phyloP scores from a whole-genome alignment of 1,140 invertebrate species.

The Drosophila triauraria region DNA sequence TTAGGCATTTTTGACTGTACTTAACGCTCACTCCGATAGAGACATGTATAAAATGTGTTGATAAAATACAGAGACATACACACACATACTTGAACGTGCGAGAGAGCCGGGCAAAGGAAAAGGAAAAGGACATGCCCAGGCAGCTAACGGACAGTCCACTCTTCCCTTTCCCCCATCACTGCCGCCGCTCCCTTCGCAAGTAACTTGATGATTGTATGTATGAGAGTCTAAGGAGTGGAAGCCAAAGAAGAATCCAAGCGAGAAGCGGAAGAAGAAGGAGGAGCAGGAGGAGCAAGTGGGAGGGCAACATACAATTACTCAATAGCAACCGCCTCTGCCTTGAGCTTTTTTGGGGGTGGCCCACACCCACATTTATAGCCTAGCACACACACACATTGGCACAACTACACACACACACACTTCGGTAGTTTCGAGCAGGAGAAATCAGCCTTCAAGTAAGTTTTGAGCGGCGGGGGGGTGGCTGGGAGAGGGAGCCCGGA shows the following conservation, averaged over 20 bases:
- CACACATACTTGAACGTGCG: slow-evolving; percentile 1
- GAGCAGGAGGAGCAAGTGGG: slow-evolving; percentile 14
- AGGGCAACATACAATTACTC: slow-evolving; percentile 73
- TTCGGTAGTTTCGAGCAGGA: slow-evolving; percentile 62
- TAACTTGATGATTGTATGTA: slow-evolving; percentile 78
- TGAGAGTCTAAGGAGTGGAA: slow-evolving; percentile 41
- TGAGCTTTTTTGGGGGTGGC: slow-evolving; percentile 79
- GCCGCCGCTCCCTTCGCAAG: slow-evolving; percentile 33
- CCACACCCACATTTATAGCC: slow-evolving; percentile 31
- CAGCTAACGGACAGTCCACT: slow-evolving; percentile 72
- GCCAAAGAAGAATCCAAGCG: slow-evolving; percentile 44
- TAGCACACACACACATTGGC: slow-evolving; percentile 24
- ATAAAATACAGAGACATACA: slow-evolving; percentile 51
- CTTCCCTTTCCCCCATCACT: slow-evolving; percentile 37
- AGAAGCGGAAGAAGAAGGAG: slow-evolving; percentile 15
- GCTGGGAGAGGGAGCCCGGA: slow-evolving; percentile 20
- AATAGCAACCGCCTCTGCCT: slow-evolving; percentile 65
- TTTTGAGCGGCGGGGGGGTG: slow-evolving; percentile 52
- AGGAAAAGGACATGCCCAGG: slow-evolving; percentile 76
- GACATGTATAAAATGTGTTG: slow-evolving; percentile 66
- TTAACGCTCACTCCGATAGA: slow-evolving; percentile 39
- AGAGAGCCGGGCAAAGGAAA: slow-evolving; percentile 32
- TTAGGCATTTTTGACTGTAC: slow-evolving; percentile 22
- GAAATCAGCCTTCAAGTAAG: slow-evolving; percentile 55
- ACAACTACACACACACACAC: slow-evolving; percentile 56